Conservation (phyloP, 2,113 vertebrate species). For the Tyrannus savana region DNA sequence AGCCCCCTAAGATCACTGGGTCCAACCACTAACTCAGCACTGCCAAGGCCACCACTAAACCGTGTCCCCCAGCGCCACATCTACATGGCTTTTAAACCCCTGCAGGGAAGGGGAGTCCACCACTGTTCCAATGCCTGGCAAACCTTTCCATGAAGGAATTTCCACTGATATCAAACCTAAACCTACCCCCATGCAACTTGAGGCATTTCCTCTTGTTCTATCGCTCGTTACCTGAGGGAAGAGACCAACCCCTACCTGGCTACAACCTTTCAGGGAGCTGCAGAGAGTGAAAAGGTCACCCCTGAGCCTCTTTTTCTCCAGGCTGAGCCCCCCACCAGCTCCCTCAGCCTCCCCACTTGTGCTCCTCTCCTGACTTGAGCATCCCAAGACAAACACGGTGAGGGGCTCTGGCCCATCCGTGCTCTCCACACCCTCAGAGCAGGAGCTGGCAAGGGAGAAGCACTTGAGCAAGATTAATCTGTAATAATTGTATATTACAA, state of each 20-base stretch:
- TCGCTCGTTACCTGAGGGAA: background rate
- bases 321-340: background rate
- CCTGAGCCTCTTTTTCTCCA: background rate
- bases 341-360: background rate
- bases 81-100: fast-evolving
- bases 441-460: background rate
- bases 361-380: background rate
- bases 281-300: background rate
- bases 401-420: background rate
- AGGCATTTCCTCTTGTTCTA: background rate
- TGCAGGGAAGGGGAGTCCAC: background rate
- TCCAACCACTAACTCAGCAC: background rate
- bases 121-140: background rate
- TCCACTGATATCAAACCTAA: background rate
- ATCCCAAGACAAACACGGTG: background rate
- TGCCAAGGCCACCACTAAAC: background rate
- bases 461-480: conserved; percentile 24
- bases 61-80: background rate
- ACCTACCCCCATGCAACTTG: background rate
- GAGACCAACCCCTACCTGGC: fast-evolving
- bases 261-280: background rate
- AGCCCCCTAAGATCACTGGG: too few species aligned
- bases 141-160: background rate
- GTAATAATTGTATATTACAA: conserved; percentile 4
- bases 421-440: background rate